A percentile compares a stretch with the other conserved stretches of the same genome.
Evolutionary conservation across 2,888 invertebrate genomes (phyloP).

Genomic region (Cryptus armator): DNA sequence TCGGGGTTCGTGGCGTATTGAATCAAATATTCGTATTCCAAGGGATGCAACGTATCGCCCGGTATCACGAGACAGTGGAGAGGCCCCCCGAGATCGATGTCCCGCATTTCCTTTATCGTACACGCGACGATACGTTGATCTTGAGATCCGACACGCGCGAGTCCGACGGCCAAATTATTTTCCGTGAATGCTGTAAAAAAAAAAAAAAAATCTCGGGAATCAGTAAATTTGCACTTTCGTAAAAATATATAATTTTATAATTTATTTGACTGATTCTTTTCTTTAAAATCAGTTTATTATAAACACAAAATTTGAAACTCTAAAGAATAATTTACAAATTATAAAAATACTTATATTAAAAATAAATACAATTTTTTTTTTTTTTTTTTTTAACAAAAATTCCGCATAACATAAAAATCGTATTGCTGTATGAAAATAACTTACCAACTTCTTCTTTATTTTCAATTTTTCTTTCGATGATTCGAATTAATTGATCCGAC

Average conservation of each 20-base stretch:
- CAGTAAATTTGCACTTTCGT: not conserved
- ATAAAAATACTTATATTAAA: too few species aligned
- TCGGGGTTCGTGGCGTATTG: slow-evolving; percentile 85
- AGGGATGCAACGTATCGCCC: slow-evolving; percentile 93
- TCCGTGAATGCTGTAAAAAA: slow-evolving; percentile 84
- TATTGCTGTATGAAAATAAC: slow-evolving; percentile 15
- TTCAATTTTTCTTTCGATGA: slow-evolving; percentile 87
- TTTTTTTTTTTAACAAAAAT: too few species aligned
- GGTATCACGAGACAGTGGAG: slow-evolving; percentile 97
- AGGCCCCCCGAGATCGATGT: slow-evolving; percentile 93
- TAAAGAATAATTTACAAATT: too few species aligned
- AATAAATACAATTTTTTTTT: too few species aligned
- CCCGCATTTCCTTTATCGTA: slow-evolving; percentile 91
- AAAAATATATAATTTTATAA: not conserved
- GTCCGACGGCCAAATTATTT: slow-evolving; percentile 92
- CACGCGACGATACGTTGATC: slow-evolving; percentile 92
- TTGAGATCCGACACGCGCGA: slow-evolving; percentile 96
- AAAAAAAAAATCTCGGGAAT: not conserved
- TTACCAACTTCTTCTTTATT: slow-evolving; percentile 82
- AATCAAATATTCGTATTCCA: slow-evolving; percentile 95
- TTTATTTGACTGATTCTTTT: too few species aligned
- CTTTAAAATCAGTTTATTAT: too few species aligned
- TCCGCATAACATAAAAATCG: not conserved
- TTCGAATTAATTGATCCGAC: slow-evolving; percentile 92
- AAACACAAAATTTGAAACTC: too few species aligned